Base-by-base conservation (phyloP, 2,113 vertebrate species). In the rat (Rattus norvegicus) region DNA sequence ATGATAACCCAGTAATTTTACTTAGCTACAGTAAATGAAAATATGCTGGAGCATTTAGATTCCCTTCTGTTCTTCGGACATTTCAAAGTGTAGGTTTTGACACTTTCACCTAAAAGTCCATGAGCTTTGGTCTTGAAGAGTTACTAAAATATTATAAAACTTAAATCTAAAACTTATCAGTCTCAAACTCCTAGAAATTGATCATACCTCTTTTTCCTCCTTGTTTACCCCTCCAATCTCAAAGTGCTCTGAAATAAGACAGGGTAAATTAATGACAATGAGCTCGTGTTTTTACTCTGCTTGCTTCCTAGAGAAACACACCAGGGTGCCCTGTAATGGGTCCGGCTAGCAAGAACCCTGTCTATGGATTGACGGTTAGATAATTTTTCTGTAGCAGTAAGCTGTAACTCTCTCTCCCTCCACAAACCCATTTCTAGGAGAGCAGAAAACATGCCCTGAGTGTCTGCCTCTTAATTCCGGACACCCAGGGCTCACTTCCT, bases 1-100 rank as follows among this genome's bases (percentile, higher is more conserved):
- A n/a, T 96, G 79, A 79, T 30, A 87, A 95, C 49, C 80, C 90
- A 92, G 67, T 67, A 24, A 88, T 59, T 93, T 69, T 79, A 59
- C 81, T 96, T 70, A 90, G 79, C 14, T 80, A 67, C 79, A 87
- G 61, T 83, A 75, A 94, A 63, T 6, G 20, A 73, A 76, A 7
- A 63, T 86, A 61, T 92, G 39, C 1, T 26, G 49, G 19, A 56
- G 9, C 36, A 91, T 3, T 36, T 49, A 28, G 36, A 22, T 88
- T 70, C 70, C 30, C 33, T 88, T 24, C 28, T 80, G 83, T 73
- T 65, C 73, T 77, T 72, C 52, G 4, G 30, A 6, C 76, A 90
- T 75, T 97, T 92, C 90, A 43, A 73, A 93, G 89, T 88, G 47
- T 4, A 73, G 3, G 52, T n/a, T 91, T 84, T 91, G 77, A 56